Percentiles rank a stretch among this genome's conserved stretches.
Conservation (phyloP, 2,113 vertebrate species). For the Leucopternis melanops region DNA sequence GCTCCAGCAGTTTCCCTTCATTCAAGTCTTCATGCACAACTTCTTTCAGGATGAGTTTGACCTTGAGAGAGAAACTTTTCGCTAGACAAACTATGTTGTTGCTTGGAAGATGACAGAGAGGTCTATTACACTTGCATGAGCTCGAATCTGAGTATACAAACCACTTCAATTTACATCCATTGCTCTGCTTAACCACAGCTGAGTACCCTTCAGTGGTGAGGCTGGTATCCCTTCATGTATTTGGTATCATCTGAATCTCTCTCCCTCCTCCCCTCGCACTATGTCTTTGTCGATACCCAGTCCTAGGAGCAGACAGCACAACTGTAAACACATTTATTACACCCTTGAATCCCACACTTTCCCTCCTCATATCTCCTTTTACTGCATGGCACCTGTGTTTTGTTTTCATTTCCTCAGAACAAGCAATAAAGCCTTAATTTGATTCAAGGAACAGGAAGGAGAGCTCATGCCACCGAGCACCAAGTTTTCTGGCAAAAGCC, state of each 20-base stretch:
- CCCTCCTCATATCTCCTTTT: conserved; percentile 17
- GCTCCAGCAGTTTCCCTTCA: neutral
- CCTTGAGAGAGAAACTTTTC: neutral
- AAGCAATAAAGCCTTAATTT: conserved; percentile 28
- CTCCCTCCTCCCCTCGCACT: neutral
- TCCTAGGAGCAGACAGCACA: neutral
- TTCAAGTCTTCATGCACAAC: neutral
- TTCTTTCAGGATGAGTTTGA: neutral
- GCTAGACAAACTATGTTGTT: neutral
- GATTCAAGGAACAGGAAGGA: neutral
- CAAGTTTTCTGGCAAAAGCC: neutral
- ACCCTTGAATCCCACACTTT: neutral
- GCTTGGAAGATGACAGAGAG: neutral
- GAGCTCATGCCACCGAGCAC: neutral
- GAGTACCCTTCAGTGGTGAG: neutral
- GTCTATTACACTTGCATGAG: neutral
- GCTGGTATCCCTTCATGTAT: neutral
- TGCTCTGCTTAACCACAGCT: neutral
- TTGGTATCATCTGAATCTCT: neutral
- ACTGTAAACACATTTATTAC: conserved; percentile 36
- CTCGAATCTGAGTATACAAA: neutral
- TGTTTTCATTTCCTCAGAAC: conserved; percentile 33
- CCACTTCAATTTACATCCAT: neutral
- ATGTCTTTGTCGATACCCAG: neutral
- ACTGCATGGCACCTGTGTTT: conserved; percentile 20